Conservation (phyloP, 2,113 vertebrate genomes). For the Caranx ignobilis region DNA sequence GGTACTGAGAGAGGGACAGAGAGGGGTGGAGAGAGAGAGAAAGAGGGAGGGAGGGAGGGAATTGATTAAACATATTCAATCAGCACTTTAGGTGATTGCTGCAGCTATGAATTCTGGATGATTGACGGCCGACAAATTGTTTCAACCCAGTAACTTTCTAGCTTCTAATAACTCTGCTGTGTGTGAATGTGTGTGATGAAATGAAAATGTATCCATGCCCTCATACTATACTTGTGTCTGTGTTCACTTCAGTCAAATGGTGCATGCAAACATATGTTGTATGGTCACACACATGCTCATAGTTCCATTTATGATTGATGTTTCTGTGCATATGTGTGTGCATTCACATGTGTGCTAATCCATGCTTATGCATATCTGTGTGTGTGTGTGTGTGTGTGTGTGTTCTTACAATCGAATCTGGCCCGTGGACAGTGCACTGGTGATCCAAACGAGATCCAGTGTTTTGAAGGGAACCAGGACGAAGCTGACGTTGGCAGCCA, state of each 20-base stretch:
- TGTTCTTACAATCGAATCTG: constrained; percentile 95
- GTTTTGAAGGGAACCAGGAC: constrained; percentile 98
- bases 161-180: constrained; percentile 4
- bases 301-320: not conserved
- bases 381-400: constrained; percentile 16
- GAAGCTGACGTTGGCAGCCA: constrained; percentile 95
- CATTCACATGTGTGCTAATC: constrained; percentile 31
- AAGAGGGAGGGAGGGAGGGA: constrained; percentile 22
- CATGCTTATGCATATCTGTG: not conserved
- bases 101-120: constrained; percentile 50
- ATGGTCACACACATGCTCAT: not conserved
- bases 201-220: not conserved
- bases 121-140: constrained; percentile 52
- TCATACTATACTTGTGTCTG: not conserved
- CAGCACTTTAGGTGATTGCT: constrained; percentile 54
- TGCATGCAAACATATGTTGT: not conserved
- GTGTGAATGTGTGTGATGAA: constrained; percentile 16
- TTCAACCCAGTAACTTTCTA: constrained; percentile 10
- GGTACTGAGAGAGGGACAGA: constrained; percentile 83
- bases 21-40: constrained; percentile 22
- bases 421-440: constrained; percentile 95
- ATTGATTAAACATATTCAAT: constrained; percentile 51
- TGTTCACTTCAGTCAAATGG: not conserved
- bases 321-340: not conserved
- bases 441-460: constrained; percentile 97